Base-by-base conservation (phyloP, 2,113 vertebrate genomes). In the Oxyura jamaicensis region DNA sequence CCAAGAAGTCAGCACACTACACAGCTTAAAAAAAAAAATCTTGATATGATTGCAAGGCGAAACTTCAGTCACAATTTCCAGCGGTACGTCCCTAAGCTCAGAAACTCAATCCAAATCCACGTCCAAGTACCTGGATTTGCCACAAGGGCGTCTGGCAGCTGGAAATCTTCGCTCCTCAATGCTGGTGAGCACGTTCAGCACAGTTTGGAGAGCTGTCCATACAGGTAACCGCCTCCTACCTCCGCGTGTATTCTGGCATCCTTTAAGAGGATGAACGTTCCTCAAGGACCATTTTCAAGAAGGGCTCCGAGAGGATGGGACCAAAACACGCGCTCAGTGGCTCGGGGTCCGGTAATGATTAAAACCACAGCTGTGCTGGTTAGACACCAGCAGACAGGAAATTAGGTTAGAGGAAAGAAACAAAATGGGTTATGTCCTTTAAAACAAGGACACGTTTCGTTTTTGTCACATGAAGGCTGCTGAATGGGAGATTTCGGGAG, bases 181-280 rank as follows among this genome's bases (percentile, higher is more conserved):
- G n/a, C 35, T 23, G 35, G 39, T 68, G 66, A 42, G 25, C 0
- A 0, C 18, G 52, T 28, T 79, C 86, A 35, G 42, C 22, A 4
- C 53, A n/a, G 6, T 68, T 14, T 53, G 59, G 55, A 73, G n/a
- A 91, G 44, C 35, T 35, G 20, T 2, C 19, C 20, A 4, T 8
- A 58, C 28, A 74, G 44, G 33, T 13, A 76, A 79, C 50, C 0
- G 1, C 23, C 10, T 92, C 73, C 73, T 56, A 10, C 53, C 28
- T 56, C 4, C 10, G 7, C 8, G 4, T 2, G 6, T 6, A 29
- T 7, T 60, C 14, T 16, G 3, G 8, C 42, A 63, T 29, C 23
- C 42, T 62, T 48, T 17, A 36, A 62, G 35, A 69, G 35, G 33
- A 26, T 4, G 3, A 71, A 36, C 1, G 1, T 9, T 75, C 25